These are phyloP conservation scores for Amiota minor DNA, from an alignment of 2,888 invertebrate species.

Conservation along the genomic window DNA sequence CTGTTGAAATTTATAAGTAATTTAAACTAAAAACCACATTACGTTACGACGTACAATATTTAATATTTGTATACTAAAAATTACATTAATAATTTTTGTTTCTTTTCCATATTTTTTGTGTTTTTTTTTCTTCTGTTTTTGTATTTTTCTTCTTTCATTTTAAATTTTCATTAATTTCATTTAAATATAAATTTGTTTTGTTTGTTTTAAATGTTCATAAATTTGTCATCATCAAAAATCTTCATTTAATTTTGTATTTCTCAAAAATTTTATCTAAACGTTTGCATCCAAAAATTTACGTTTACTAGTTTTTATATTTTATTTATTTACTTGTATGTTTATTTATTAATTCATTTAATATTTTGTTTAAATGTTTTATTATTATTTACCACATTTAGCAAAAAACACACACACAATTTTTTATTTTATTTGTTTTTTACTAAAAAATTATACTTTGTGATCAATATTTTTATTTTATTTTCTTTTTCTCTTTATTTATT, in stretches of 20 bases:
- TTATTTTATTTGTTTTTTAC: conserved; percentile 49
- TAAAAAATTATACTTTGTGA: conserved; percentile 57
- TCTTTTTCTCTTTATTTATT: conserved; percentile 58
- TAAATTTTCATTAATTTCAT: conserved; percentile 49
- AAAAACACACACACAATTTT: conserved; percentile 54
- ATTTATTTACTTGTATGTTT: conserved; percentile 22
- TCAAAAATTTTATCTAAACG: conserved; percentile 68
- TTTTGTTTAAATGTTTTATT: conserved; percentile 29
- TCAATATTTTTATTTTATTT: conserved; percentile 43
- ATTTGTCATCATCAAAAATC: conserved; percentile 41
- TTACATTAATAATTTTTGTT: conserved; percentile 52
- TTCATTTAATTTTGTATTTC: conserved; percentile 54
- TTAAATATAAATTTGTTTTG: conserved; percentile 60
- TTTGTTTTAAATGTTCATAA: conserved; percentile 39
- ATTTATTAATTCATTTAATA: conserved; percentile 21
- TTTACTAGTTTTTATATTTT: conserved; percentile 49
- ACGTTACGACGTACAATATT: conserved; percentile 12
- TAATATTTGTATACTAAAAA: conserved; percentile 40
- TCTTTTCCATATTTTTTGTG: conserved; percentile 43
- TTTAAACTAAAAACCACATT: conserved; percentile 66
- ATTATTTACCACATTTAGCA: conserved; percentile 65
- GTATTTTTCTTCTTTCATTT: conserved; percentile 9
- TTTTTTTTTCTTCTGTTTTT: neutral
- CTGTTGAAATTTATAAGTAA: conserved; percentile 37
- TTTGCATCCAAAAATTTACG: conserved; percentile 66